These are phyloP conservation scores for Crotalus helleri DNA, from an alignment of 2,113 vertebrate genomes.

Conservation along the genomic window DNA sequence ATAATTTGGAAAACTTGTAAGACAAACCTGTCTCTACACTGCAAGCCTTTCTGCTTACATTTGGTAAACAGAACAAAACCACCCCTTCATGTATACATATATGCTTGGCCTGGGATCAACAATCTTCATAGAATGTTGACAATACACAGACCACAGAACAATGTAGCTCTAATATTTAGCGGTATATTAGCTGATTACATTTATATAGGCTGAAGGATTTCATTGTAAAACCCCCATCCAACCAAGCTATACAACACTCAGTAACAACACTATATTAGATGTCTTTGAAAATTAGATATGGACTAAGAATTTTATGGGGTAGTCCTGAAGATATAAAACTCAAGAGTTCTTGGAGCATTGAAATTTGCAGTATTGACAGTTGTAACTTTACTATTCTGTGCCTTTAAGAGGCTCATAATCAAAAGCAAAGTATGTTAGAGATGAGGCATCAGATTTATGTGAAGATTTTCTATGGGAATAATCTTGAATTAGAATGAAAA, in stretches of 20 bases:
- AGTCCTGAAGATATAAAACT: neutral
- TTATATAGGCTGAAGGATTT: too few species aligned
- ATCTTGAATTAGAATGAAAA: neutral
- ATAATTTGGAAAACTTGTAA: neutral
- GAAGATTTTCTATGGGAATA: neutral
- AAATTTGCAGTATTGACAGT: neutral
- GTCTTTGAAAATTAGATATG: neutral
- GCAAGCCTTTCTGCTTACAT: neutral
- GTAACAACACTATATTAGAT: too few species aligned
- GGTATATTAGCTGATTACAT: neutral
- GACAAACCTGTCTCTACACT: neutral
- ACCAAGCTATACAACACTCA: too few species aligned
- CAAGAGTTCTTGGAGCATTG: neutral
- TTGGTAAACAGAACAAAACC: neutral
- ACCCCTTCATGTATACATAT: neutral
- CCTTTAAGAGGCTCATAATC: neutral
- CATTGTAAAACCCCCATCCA: too few species aligned
- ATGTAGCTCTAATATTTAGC: neutral
- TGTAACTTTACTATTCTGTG: neutral
- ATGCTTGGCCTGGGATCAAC: neutral
- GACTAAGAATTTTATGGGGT: neutral
- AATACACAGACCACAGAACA: neutral
- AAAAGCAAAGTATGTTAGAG: neutral
- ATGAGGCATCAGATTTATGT: neutral
- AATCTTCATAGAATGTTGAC: neutral